phyloP scores from a whole-genome alignment of 2,888 invertebrate species.

The Eristalis intricaria region DNA sequence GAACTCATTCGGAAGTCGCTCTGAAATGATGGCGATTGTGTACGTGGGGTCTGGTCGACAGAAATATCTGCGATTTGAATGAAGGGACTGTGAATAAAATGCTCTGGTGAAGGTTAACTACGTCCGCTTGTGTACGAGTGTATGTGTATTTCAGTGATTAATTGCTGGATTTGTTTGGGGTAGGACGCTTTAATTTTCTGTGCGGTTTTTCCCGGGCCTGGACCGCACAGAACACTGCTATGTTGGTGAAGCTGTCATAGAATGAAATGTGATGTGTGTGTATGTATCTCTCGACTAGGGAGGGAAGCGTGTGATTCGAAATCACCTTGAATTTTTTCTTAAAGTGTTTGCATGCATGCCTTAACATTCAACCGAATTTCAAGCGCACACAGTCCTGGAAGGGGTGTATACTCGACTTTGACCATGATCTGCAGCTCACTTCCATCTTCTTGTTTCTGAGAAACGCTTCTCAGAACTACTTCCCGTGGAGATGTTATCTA shows the following conservation, averaged over 20 bases:
- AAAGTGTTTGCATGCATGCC: not conserved
- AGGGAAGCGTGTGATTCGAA: not conserved
- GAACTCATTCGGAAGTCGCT: conserved; percentile 7
- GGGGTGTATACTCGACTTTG: no score
- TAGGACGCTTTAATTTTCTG: conserved; percentile 18
- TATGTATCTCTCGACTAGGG: not conserved
- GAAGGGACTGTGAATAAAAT: not conserved
- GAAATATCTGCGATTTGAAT: not conserved
- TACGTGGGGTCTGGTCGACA: not conserved
- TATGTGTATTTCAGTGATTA: conserved; percentile 22
- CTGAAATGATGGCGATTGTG: conserved; percentile 6
- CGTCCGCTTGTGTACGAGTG: not conserved
- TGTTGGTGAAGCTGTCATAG: not conserved
- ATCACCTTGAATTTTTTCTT: not conserved
- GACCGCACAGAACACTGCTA: not conserved
- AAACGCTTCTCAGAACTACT: no score
- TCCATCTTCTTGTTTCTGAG: no score
- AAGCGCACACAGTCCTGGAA: no score
- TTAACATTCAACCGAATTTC: not conserved
- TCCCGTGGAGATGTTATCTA: no score
- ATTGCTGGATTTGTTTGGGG: conserved; percentile 18
- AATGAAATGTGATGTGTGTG: not conserved
- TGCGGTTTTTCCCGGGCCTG: not conserved
- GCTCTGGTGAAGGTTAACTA: not conserved
- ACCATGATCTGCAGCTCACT: no score